These are phyloP conservation scores for Aplocera efformata DNA, from an alignment of 2,888 invertebrate species.

Conservation along the genomic window DNA sequence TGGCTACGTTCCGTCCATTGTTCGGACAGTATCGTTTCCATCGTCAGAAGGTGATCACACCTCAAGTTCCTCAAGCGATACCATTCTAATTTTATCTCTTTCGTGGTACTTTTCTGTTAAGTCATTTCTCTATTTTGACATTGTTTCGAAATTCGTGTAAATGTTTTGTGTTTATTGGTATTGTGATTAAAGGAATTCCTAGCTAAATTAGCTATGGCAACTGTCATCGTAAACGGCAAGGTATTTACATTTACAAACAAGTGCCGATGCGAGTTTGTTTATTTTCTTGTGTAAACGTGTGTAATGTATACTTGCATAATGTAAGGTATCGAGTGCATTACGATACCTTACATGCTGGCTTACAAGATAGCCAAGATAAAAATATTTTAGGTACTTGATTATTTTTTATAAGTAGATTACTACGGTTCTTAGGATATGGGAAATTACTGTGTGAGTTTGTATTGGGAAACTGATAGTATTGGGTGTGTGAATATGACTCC, in stretches of 20 bases:
- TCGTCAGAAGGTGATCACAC: conserved; percentile 30
- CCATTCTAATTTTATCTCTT: conserved; percentile 2
- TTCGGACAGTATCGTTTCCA: conserved; percentile 41
- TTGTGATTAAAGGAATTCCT: conserved; percentile 8
- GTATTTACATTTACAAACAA: conserved; percentile 28
- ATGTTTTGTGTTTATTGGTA: conserved; percentile 5
- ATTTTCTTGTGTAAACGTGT: too few species aligned
- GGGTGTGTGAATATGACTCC: too few species aligned
- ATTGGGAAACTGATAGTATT: too few species aligned
- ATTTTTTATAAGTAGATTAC: too few species aligned
- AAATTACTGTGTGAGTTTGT: too few species aligned
- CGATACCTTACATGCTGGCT: too few species aligned
- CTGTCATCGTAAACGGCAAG: conserved; percentile 37
- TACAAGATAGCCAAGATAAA: too few species aligned
- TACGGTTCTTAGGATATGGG: too few species aligned
- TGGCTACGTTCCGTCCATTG: conserved; percentile 51
- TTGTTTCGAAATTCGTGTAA: not conserved
- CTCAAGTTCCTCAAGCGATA: not conserved
- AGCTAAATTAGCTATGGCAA: conserved; percentile 30
- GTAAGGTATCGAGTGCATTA: too few species aligned
- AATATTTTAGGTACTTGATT: too few species aligned
- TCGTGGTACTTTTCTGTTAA: not conserved
- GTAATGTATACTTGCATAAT: too few species aligned
- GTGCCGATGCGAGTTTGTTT: too few species aligned
- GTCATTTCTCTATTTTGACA: not conserved